Conservation (phyloP, 2,113 vertebrate genomes). For the Thalassarche chlororhynchos region DNA sequence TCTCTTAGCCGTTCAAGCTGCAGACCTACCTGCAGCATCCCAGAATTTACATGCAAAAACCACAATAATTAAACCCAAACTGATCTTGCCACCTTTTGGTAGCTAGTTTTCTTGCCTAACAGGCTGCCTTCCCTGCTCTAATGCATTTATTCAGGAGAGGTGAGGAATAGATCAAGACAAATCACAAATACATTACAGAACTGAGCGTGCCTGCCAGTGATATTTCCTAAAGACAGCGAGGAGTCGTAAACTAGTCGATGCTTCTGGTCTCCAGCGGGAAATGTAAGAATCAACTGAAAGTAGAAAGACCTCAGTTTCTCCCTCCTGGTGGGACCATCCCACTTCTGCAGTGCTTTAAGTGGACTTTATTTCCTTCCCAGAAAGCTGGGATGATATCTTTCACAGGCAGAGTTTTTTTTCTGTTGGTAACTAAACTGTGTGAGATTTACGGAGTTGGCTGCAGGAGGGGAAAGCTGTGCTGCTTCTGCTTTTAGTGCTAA, state of each 20-base stretch:
- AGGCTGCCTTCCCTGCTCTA: fast-evolving
- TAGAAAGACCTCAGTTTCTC: background rate
- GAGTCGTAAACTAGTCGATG: background rate
- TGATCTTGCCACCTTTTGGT: background rate
- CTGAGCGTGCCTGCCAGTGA: background rate
- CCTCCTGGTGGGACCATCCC: background rate
- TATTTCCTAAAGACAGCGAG: background rate
- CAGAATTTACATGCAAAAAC: background rate
- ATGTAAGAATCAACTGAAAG: background rate
- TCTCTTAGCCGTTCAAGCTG: background rate
- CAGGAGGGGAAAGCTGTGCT: background rate
- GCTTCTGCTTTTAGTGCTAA: background rate
- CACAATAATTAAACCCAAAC: background rate
- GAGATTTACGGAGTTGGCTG: background rate
- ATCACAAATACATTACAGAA: background rate
- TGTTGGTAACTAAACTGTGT: background rate
- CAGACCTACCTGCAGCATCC: background rate
- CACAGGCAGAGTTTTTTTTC: background rate
- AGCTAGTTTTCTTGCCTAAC: background rate
- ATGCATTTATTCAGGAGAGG: background rate
- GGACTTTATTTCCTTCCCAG: background rate
- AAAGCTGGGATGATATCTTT: background rate
- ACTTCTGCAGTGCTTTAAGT: background rate
- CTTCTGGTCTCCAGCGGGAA: background rate
- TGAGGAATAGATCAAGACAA: background rate